Conservation (phyloP, 2,113 vertebrate genomes). For the Alaudala cheleensis region DNA sequence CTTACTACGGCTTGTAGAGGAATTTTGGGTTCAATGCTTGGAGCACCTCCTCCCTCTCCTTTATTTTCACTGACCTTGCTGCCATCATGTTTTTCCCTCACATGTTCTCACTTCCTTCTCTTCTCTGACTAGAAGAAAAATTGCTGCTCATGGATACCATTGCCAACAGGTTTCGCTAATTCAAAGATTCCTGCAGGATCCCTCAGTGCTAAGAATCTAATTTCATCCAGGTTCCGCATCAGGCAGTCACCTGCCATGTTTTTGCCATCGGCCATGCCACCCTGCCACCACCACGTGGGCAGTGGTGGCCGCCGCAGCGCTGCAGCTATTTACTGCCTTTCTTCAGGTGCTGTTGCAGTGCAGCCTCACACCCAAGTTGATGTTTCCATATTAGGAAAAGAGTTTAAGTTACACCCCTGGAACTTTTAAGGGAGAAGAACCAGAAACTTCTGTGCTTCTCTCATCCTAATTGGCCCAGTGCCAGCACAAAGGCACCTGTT, state of each 20-base stretch:
- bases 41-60: not conserved
- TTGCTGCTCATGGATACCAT: not conserved
- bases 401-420: too few relatives aligned
- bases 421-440: too few relatives aligned
- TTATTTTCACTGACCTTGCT: not conserved
- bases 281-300: not conserved
- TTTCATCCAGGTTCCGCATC: not conserved
- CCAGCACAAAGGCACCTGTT: too few relatives aligned
- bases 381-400: too few relatives aligned
- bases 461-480: too few relatives aligned
- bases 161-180: not conserved
- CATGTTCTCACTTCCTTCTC: not conserved
- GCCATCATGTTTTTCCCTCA: not conserved
- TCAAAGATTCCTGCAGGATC: not conserved
- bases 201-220: not conserved
- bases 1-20: not conserved
- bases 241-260: not conserved
- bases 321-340: not conserved
- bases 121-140: not conserved
- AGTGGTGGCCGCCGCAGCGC: fast-evolving
- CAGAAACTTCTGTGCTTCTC: too few relatives aligned
- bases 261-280: not conserved
- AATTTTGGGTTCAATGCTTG: not conserved
- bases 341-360: not conserved
- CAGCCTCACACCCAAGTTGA: too few relatives aligned